phyloP scores from a whole-genome alignment of 2,113 vertebrate species.

The Gobio gobio region DNA sequence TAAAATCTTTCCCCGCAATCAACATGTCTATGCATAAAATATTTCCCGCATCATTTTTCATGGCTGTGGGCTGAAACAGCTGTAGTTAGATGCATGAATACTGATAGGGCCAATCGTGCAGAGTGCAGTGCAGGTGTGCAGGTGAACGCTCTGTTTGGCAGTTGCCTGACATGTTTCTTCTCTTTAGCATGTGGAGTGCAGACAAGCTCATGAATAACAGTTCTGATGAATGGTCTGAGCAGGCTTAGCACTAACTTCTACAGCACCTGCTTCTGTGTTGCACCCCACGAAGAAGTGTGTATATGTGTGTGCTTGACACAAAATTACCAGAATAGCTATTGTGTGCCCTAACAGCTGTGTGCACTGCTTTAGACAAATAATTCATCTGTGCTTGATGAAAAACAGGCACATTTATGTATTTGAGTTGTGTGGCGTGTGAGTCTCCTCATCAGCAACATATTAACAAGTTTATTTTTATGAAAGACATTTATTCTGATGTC shows the following conservation, averaged over 20 bases:
- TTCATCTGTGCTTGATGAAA: constrained; percentile 9
- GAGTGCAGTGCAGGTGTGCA: constrained; percentile 34
- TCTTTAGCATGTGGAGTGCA: constrained; percentile 39
- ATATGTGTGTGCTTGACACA: constrained; percentile 33
- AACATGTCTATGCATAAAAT: constrained; percentile 17
- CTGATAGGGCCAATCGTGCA: constrained; percentile 21
- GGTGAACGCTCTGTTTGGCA: constrained; percentile 35
- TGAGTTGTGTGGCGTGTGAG: neutral
- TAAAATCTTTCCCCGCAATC: constrained; percentile 33
- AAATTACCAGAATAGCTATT: constrained; percentile 15
- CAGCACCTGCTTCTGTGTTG: constrained; percentile 35
- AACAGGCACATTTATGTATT: neutral
- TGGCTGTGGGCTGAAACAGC: constrained; percentile 34
- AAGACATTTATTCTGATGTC: constrained; percentile 7
- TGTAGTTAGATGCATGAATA: constrained; percentile 41
- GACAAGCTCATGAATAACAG: constrained; percentile 49
- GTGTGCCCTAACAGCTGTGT: constrained; percentile 17
- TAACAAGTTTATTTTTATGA: constrained; percentile 16
- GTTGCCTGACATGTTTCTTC: constrained; percentile 42
- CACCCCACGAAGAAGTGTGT: neutral
- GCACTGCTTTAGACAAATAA: constrained; percentile 20
- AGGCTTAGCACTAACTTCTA: constrained; percentile 20
- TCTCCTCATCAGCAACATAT: neutral
- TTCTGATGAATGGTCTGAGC: constrained; percentile 45
- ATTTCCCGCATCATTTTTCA: constrained; percentile 4